phyloP scores from a whole-genome alignment of 1,140 invertebrate genomes.

The Anoplophora glabripennis region DNA sequence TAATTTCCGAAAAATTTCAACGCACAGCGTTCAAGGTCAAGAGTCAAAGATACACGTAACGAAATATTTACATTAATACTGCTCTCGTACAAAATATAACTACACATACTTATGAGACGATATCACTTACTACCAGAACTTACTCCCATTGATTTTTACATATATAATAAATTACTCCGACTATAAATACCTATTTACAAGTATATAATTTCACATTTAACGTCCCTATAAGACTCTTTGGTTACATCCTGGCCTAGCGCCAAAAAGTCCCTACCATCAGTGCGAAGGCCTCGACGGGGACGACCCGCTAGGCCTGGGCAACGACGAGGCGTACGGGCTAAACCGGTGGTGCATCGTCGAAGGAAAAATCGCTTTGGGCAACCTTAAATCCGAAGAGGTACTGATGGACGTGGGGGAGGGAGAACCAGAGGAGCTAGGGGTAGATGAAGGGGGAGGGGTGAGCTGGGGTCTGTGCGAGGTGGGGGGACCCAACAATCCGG shows the following conservation, averaged over 20 bases:
- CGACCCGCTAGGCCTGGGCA: slow-evolving; percentile 31
- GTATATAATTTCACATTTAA: slow-evolving; percentile 21
- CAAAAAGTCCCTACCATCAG: slow-evolving; percentile 31
- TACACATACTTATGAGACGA: slow-evolving; percentile 3
- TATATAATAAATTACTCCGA: slow-evolving; percentile 3
- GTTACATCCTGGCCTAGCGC: slow-evolving; percentile 20
- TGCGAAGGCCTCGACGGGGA: slow-evolving; percentile 35
- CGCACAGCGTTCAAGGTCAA: no score
- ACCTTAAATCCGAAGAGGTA: slow-evolving; percentile 40
- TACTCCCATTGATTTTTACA: not conserved
- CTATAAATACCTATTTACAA: slow-evolving; percentile 3
- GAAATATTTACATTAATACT: slow-evolving; percentile 16
- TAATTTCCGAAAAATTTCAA: no score
- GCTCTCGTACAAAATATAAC: slow-evolving; percentile 13
- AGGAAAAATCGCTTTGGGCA: slow-evolving; percentile 47
- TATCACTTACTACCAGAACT: slow-evolving; percentile 4
- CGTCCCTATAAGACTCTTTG: slow-evolving; percentile 39
- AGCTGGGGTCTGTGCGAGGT: slow-evolving; percentile 40
- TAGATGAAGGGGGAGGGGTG: slow-evolving; percentile 47
- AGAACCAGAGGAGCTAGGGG: slow-evolving; percentile 48
- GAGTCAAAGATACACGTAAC: no score
- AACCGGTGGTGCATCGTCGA: slow-evolving; percentile 33
- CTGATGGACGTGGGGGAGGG: slow-evolving; percentile 46
- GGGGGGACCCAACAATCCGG: slow-evolving; percentile 42
- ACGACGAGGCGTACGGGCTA: slow-evolving; percentile 38